Conservation (phyloP, 1,140 invertebrate genomes). For the Neodiprion fabricii region DNA sequence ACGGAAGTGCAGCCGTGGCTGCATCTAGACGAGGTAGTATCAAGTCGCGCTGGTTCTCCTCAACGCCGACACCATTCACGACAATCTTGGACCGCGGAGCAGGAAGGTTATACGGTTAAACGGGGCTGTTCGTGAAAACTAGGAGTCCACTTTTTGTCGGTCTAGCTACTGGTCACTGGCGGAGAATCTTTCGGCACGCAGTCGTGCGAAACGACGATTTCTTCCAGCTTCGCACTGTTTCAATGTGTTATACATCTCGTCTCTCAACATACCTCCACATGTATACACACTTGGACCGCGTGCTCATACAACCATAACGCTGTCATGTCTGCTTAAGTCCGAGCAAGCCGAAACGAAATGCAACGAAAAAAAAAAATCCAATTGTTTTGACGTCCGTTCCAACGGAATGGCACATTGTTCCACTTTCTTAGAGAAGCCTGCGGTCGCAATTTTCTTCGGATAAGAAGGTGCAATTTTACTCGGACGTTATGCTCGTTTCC, state of each 20-base stretch:
- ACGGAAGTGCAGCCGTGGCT: no score
- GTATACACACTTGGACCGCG: no score
- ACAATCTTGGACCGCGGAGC: neutral
- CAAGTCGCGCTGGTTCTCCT: no score
- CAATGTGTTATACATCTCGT: neutral
- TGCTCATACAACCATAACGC: neutral
- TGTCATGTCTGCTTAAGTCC: neutral
- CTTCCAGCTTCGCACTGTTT: neutral
- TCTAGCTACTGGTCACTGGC: neutral
- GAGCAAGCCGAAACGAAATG: no score
- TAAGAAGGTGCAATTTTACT: neutral
- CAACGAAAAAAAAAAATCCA: no score
- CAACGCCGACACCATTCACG: neutral
- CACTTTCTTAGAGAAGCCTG: no score
- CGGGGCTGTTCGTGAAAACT: neutral
- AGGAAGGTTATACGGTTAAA: neutral
- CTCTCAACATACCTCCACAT: no score
- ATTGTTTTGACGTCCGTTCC: no score
- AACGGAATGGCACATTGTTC: no score
- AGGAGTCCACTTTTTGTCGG: neutral
- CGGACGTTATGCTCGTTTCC: no score
- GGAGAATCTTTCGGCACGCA: neutral
- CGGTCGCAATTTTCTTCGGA: neutral
- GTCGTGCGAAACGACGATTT: slow-evolving; percentile 2
- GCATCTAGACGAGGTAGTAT: no score